Percentiles rank a stretch among this genome's conserved stretches.
Evolutionary conservation across 1,140 invertebrate genomes (phyloP).

Genomic region (Anadara kagoshimensis): DNA sequence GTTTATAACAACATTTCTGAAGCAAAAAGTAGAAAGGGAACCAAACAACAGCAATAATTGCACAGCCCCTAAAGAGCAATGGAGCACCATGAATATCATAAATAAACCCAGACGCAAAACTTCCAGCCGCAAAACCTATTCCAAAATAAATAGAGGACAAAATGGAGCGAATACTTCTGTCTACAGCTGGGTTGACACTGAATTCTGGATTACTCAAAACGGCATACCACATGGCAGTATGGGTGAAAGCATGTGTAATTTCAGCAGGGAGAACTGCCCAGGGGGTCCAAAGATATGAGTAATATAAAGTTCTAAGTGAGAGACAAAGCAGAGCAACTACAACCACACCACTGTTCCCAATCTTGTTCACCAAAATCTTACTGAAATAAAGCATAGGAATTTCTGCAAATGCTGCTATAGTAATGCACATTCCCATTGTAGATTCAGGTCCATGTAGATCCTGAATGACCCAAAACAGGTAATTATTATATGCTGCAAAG

Average conservation of each 20-base stretch:
- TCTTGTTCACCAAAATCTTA: constrained; percentile 52
- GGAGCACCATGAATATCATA: constrained; percentile 56
- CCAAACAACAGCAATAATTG: constrained; percentile 57
- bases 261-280: constrained; percentile 67
- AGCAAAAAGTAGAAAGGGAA: constrained; percentile 57
- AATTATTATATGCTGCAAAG: constrained; percentile 63
- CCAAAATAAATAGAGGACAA: constrained; percentile 68
- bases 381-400: constrained; percentile 66
- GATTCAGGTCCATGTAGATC: constrained; percentile 63
- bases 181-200: constrained; percentile 59
- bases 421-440: constrained; percentile 63
- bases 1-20: constrained; percentile 57
- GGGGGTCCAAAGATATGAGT: constrained; percentile 61
- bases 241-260: constrained; percentile 63
- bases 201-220: constrained; percentile 65
- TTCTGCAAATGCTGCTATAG: constrained; percentile 60
- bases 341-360: constrained; percentile 59
- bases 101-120: constrained; percentile 59
- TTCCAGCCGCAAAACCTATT: constrained; percentile 63
- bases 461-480: constrained; percentile 68
- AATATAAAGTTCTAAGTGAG: constrained; percentile 56
- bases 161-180: constrained; percentile 63
- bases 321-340: constrained; percentile 55
- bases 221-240: constrained; percentile 69
- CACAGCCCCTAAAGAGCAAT: constrained; percentile 58